These are phyloP conservation scores for Stenodema calcarata DNA, from an alignment of 2,888 invertebrate genomes.

Conservation along the genomic window DNA sequence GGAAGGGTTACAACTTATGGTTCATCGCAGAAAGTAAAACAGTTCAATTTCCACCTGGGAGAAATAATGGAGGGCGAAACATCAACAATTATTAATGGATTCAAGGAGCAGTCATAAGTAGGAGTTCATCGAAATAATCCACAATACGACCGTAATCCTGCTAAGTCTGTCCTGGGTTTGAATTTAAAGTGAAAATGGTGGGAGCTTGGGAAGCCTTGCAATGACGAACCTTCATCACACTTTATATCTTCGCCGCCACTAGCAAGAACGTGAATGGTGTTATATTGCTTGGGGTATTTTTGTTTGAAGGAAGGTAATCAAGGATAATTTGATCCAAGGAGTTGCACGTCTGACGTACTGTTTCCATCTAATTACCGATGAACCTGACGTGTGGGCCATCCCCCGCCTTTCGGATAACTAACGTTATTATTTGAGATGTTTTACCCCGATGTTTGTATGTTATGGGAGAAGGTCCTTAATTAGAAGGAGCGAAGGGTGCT, in stretches of 20 bases:
- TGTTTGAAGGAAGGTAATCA: not conserved
- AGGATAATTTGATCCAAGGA: not conserved
- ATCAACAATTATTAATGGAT: too few species aligned
- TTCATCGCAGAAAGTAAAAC: too few species aligned
- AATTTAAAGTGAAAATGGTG: too few species aligned
- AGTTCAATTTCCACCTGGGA: too few species aligned
- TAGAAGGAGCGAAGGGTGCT: slow-evolving; percentile 12
- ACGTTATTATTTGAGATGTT: slow-evolving; percentile 46
- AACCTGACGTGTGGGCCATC: not conserved
- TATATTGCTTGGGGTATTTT: not conserved
- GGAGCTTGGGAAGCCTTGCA: too few species aligned
- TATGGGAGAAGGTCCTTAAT: slow-evolving; percentile 42
- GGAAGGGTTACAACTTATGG: too few species aligned
- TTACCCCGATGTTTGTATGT: slow-evolving; percentile 41
- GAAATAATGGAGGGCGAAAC: too few species aligned
- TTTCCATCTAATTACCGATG: not conserved
- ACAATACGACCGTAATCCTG: too few species aligned
- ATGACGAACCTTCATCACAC: too few species aligned
- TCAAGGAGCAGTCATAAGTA: too few species aligned
- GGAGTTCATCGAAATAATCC: too few species aligned
- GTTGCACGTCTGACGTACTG: not conserved
- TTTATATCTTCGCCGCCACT: not conserved
- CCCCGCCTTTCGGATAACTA: not conserved
- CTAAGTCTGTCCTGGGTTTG: too few species aligned
- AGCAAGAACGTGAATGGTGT: not conserved